Conservation (phyloP, 2,113 vertebrate genomes). For the Myotis lucifugus region DNA sequence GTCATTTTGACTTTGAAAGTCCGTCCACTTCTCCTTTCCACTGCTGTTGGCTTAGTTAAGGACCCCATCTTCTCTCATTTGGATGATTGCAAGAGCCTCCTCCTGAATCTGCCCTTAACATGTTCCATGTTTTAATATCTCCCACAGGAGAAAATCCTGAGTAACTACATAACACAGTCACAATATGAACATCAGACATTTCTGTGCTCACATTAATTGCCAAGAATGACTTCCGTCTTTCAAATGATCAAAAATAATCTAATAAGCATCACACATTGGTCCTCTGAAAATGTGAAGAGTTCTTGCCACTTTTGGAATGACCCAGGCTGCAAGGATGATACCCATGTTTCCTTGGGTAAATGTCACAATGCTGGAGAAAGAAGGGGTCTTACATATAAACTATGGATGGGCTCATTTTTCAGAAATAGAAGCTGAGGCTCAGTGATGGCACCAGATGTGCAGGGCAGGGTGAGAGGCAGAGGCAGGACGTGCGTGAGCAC, state of each 20-base stretch:
- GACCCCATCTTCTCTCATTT: background rate
- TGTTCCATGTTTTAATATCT: conserved; percentile 3
- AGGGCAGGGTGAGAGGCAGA: background rate
- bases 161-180: background rate
- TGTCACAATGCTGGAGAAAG: background rate
- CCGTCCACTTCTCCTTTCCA: background rate
- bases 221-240: background rate
- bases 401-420: background rate
- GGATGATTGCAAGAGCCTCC: background rate
- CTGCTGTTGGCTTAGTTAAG: background rate
- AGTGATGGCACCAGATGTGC: background rate
- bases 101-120: background rate
- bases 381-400: background rate
- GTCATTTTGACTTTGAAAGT: conserved; percentile 9
- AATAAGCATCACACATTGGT: background rate
- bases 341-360: background rate
- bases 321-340: background rate
- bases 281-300: background rate
- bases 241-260: background rate
- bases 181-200: background rate
- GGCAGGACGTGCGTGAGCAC: background rate
- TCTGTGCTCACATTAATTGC: background rate
- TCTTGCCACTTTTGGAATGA: conserved; percentile 6
- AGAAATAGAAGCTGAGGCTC: background rate
- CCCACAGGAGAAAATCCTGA: background rate